Conservation (phyloP, 2,113 vertebrate genomes). For the Scomber scombrus region DNA sequence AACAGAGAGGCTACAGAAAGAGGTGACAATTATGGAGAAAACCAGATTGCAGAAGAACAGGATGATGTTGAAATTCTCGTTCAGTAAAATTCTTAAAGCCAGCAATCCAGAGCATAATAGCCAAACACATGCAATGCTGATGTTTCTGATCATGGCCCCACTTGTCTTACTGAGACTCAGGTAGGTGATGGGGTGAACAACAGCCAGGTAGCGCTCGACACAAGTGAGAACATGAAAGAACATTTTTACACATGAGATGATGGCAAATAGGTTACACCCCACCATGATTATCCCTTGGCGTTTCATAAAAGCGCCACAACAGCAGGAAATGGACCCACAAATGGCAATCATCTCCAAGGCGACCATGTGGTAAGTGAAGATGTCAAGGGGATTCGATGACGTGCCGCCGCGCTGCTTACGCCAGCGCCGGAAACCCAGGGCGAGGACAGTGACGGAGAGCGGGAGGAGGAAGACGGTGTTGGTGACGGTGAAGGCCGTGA, state of each 20-base stretch:
- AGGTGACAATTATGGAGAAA: constrained; percentile 9
- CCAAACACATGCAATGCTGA: constrained; percentile 23
- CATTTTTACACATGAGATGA: constrained; percentile 22
- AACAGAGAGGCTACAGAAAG: constrained; percentile 38
- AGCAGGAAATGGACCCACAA: neutral
- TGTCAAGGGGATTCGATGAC: neutral
- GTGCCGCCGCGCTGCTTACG: too few relatives aligned
- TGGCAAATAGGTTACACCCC: constrained; percentile 13
- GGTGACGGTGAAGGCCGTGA: constrained; percentile 3
- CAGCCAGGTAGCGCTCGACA: constrained; percentile 40
- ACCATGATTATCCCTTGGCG: accelerated
- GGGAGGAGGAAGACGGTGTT: constrained; percentile 44
- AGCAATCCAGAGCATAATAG: neutral
- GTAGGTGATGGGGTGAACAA: constrained; percentile 40
- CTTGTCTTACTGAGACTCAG: neutral
- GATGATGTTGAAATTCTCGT: constrained; percentile 12
- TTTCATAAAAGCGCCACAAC: accelerated
- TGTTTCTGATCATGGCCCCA: constrained; percentile 15
- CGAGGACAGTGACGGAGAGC: constrained; percentile 21
- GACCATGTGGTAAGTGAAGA: constrained; percentile 48
- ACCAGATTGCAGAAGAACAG: constrained; percentile 37
- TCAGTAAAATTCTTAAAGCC: neutral
- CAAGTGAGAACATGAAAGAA: constrained; percentile 42
- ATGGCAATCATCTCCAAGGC: constrained; percentile 23
- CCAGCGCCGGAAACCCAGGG: neutral